phyloP scores from a whole-genome alignment of 1,140 invertebrate species.

The Drosophila pallidifrons region DNA sequence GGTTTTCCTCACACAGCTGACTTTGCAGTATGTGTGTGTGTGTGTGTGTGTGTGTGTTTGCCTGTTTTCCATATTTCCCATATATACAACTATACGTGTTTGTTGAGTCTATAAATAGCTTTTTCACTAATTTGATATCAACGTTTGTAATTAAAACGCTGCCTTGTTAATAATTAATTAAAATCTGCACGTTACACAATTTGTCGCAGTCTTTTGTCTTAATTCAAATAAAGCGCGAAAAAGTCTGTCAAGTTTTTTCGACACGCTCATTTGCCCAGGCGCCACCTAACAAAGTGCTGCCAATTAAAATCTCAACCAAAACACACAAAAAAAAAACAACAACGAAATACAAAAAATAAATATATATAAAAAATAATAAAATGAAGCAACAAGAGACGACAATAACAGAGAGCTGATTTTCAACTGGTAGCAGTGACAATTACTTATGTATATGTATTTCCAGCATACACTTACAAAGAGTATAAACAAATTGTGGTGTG shows the following conservation, averaged over 20 bases:
- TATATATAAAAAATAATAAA: conserved; percentile 1
- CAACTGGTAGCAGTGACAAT: conserved; percentile 30
- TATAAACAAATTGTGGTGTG: background rate
- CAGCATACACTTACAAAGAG: background rate
- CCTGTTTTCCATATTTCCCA: conserved; percentile 37
- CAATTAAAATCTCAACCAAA: conserved; percentile 40
- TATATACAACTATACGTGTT: background rate
- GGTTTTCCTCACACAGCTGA: conserved; percentile 42
- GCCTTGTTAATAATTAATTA: conserved; percentile 37
- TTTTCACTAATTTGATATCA: conserved; percentile 1
- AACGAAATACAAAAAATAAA: background rate
- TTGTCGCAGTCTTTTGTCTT: conserved; percentile 28
- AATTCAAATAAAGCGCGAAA: conserved; percentile 29
- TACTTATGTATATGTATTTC: conserved; percentile 26
- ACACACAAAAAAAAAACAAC: conserved; percentile 3
- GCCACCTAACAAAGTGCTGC: conserved; percentile 35
- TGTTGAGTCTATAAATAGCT: conserved; percentile 21
- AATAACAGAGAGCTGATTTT: conserved; percentile 22
- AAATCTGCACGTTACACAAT: conserved; percentile 27
- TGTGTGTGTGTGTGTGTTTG: conserved; percentile 40
- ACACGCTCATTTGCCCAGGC: conserved; percentile 35
- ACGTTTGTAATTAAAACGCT: background rate
- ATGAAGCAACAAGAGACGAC: conserved; percentile 3
- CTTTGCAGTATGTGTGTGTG: background rate
- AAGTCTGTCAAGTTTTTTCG: conserved; percentile 35